Base-by-base conservation (phyloP, 2,888 invertebrate species). In the Vesta saturnalis region DNA sequence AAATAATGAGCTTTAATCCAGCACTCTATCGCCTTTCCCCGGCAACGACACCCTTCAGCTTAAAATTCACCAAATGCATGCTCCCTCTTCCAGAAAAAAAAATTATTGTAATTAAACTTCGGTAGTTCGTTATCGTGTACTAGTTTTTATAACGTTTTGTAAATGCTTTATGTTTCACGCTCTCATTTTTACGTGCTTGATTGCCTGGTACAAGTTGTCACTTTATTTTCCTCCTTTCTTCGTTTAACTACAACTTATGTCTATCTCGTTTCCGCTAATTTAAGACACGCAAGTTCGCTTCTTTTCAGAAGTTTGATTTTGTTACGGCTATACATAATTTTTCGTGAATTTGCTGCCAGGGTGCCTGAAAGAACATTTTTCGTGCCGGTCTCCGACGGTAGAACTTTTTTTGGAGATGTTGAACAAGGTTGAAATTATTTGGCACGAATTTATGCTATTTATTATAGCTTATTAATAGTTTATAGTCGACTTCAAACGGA, bases 181-280 rank as follows among this genome's bases (percentile, higher is more conserved):
- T 74, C 75, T 73, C 74, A 75, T 76, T 74, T 74, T 72, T 72
- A 70, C 67, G 67, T 68, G 71, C 67, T 72, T 72, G 65, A 77
- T 76, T 73, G 80, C 80, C 81, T 82, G 82, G 82, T 81, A 82
- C 82, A 80, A 77, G 78, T 79, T 80, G 81, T 81, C 81, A 77
- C 81, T 79, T 75, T 78, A 77, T 78, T 79, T 81, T 78, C 77
- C 75, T 77, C 77, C 79, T 80, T 81, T 80, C 79, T 80, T 79
- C 77, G 65, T 76, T 78, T 73, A 67, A 65, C 70, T 66, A 64
- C 68, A 62, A 68, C 63, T 59, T 63, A 77, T 78, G 77, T 64
- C 78, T 77, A 75, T 78, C 79, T 80, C 79, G 76, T 79, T 81
- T 80, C 79, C 70, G 79, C 72, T 72, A 77, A 78, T 80, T 79